These are phyloP conservation scores for Pentamera pediparva DNA, from an alignment of 53 echinoderm and acorn worm genomes.

Conservation along the genomic window DNA sequence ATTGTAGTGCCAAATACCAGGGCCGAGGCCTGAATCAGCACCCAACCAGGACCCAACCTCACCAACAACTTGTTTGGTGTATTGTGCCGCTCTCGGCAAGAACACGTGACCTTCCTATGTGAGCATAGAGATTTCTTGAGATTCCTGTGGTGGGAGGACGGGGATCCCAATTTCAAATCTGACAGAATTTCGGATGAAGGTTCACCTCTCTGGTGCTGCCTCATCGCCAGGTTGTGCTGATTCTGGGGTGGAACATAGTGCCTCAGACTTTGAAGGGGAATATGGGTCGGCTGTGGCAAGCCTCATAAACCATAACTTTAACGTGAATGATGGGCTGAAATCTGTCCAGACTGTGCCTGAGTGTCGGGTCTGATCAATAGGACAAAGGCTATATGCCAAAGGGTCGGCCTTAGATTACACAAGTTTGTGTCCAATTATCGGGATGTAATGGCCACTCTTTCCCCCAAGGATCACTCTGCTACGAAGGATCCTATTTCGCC, in stretches of 20 bases:
- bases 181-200: conserved; percentile 36
- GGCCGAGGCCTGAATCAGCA: background rate
- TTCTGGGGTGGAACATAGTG: conserved; percentile 31
- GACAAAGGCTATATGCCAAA: conserved; percentile 18
- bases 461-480: conserved; percentile 22
- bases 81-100: conserved; percentile 22
- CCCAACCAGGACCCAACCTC: background rate
- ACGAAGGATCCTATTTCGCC: conserved; percentile 8
- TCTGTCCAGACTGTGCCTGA: conserved; percentile 29
- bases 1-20: conserved; percentile 11
- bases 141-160: too few relatives aligned
- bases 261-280: conserved; percentile 2
- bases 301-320: conserved; percentile 42
- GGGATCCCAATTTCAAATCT: conserved; percentile 30
- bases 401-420: conserved; percentile 51
- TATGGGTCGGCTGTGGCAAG: conserved; percentile 16
- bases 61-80: conserved; percentile 1
- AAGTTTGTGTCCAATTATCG: conserved; percentile 49
- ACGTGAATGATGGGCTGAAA: conserved; percentile 60
- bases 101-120: conserved; percentile 14
- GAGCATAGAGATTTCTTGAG: conserved; percentile 30
- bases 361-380: conserved; percentile 44
- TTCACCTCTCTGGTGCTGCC: conserved; percentile 45
- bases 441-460: conserved; percentile 42
- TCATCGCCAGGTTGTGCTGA: conserved; percentile 56